These are phyloP conservation scores for Heloderma charlesbogerti DNA, from an alignment of 2,113 vertebrate genomes.

Conservation along the genomic window DNA sequence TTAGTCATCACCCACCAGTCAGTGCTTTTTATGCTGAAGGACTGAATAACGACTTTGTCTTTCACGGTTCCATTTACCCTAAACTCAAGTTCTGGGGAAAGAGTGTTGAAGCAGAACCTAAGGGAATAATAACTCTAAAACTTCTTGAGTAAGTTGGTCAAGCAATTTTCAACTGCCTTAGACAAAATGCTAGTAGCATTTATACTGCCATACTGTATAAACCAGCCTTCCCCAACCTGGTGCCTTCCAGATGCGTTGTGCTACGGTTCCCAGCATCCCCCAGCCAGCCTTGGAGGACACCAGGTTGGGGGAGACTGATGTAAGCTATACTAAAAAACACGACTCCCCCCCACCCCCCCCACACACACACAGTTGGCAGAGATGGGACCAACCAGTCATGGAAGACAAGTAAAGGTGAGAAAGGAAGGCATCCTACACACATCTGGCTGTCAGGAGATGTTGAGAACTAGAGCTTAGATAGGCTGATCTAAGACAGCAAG, in stretches of 20 bases:
- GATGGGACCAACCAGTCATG: neutral
- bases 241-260: neutral
- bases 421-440: neutral
- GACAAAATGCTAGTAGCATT: neutral
- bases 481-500: neutral
- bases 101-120: slow-evolving; percentile 97
- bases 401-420: neutral
- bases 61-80: slow-evolving; percentile 97
- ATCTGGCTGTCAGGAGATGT: neutral
- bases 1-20: slow-evolving; percentile 97
- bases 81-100: slow-evolving; percentile 99
- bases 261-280: too few relatives aligned
- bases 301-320: neutral
- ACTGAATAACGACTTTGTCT: slow-evolving; percentile 91
- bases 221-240: neutral
- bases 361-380: neutral
- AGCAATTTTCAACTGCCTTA: neutral
- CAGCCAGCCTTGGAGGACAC: neutral
- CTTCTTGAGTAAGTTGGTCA: slow-evolving; percentile 89
- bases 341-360: neutral
- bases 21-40: slow-evolving; percentile 98
- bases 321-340: neutral
- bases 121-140: slow-evolving; percentile 95
- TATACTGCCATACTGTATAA: neutral
- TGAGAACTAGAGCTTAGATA: neutral